Evolutionary conservation across 2,888 invertebrate species (phyloP).

Genomic region (Mythimna pallens): DNA sequence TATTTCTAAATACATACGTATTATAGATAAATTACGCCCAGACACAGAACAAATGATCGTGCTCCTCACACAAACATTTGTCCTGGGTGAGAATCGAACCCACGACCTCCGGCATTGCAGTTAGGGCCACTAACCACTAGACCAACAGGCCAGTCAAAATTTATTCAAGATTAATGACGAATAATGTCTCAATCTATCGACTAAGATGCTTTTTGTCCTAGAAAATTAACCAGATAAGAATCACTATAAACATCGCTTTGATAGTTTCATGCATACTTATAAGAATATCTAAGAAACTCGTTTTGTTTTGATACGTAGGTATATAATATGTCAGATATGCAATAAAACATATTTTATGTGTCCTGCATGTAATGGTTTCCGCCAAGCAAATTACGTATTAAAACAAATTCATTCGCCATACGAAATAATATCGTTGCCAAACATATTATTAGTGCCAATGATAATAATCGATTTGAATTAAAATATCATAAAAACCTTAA

Average conservation of each 20-base stretch:
- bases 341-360: constrained; percentile 78
- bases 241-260: not conserved
- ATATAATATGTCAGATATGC: constrained; percentile 67
- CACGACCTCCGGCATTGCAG: too few relatives aligned
- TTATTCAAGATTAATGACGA: too few relatives aligned
- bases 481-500: constrained; percentile 21
- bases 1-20: too few relatives aligned
- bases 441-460: constrained; percentile 38
- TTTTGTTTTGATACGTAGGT: constrained; percentile 58
- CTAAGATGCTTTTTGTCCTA: not conserved
- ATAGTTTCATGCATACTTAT: constrained; percentile 16
- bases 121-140: too few relatives aligned
- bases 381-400: constrained; percentile 72
- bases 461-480: constrained; percentile 38
- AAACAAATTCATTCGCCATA: constrained; percentile 73
- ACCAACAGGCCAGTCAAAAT: too few relatives aligned
- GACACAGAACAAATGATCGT: too few relatives aligned
- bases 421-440: constrained; percentile 54
- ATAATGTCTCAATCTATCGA: not conserved
- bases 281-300: constrained; percentile 56
- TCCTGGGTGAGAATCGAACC: too few relatives aligned
- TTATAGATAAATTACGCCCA: too few relatives aligned
- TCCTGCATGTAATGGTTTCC: constrained; percentile 80
- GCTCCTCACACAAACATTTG: too few relatives aligned
- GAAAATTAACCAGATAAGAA: not conserved